Percentiles rank a stretch among this genome's conserved stretches.
phyloP scores from a whole-genome alignment of 2,888 invertebrate species.

The Eupithecia centaureata region DNA sequence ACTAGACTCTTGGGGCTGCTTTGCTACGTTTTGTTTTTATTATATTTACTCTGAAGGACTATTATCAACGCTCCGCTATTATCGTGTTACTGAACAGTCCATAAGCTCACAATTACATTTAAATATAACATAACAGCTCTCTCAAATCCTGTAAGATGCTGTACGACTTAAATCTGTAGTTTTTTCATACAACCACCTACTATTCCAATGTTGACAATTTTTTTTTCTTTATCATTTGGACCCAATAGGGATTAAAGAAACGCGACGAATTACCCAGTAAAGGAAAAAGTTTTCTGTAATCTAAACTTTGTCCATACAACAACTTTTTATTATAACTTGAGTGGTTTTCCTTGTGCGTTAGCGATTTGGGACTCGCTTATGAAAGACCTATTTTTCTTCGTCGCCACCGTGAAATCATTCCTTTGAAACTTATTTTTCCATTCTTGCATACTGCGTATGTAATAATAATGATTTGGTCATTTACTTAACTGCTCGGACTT shows the following conservation, averaged over 20 bases:
- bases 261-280: constrained; percentile 1
- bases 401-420: constrained; percentile 4
- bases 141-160: background rate
- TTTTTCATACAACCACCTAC: background rate
- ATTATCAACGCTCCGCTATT: background rate
- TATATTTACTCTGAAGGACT: constrained; percentile 8
- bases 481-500: background rate
- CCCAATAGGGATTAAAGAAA: constrained; percentile 2
- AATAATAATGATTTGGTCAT: background rate
- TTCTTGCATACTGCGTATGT: background rate
- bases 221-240: background rate
- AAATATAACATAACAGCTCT: background rate
- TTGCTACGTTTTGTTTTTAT: constrained; percentile 13
- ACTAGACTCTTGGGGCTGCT: constrained; percentile 24
- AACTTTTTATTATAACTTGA: constrained; percentile 36
- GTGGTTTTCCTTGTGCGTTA: constrained; percentile 28
- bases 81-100: background rate
- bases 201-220: background rate
- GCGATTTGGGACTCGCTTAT: constrained; percentile 29
- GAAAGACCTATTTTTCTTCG: constrained; percentile 27
- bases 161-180: background rate
- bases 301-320: constrained; percentile 34
- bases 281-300: constrained; percentile 7
- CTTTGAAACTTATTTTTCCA: constrained; percentile 8
- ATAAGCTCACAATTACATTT: background rate